These are phyloP conservation scores for Diabrotica virgifera DNA, from an alignment of 1,140 invertebrate genomes.

Conservation along the genomic window DNA sequence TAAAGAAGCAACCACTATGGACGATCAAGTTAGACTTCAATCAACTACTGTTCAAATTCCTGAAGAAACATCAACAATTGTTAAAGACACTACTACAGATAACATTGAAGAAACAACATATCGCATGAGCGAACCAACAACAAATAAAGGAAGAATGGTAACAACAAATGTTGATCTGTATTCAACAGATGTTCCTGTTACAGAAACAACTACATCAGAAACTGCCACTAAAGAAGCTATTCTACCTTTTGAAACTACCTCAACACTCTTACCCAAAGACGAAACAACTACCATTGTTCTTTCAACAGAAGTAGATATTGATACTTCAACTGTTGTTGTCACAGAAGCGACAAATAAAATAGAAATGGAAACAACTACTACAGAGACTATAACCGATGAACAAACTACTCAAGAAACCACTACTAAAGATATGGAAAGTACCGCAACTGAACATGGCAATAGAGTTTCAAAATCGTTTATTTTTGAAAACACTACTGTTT, in stretches of 20 bases:
- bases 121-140: background rate
- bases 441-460: background rate
- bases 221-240: too few species aligned
- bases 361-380: constrained; percentile 10
- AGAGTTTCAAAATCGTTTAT: constrained; percentile 17
- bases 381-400: constrained; percentile 4
- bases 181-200: too few species aligned
- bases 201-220: too few species aligned
- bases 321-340: constrained; percentile 9
- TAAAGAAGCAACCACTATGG: background rate
- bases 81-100: background rate
- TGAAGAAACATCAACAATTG: background rate
- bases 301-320: constrained; percentile 8
- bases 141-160: background rate
- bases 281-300: constrained; percentile 5
- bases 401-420: constrained; percentile 5
- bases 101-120: background rate
- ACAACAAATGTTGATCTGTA: background rate
- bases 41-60: too few species aligned
- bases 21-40: too few species aligned
- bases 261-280: constrained; percentile 1
- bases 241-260: too few species aligned
- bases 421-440: background rate
- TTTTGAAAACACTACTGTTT: background rate
- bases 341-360: constrained; percentile 6